Percentiles rank a stretch among this genome's conserved stretches.
Conservation (phyloP, 2,113 vertebrate genomes). For the Collichthys lucidus region DNA sequence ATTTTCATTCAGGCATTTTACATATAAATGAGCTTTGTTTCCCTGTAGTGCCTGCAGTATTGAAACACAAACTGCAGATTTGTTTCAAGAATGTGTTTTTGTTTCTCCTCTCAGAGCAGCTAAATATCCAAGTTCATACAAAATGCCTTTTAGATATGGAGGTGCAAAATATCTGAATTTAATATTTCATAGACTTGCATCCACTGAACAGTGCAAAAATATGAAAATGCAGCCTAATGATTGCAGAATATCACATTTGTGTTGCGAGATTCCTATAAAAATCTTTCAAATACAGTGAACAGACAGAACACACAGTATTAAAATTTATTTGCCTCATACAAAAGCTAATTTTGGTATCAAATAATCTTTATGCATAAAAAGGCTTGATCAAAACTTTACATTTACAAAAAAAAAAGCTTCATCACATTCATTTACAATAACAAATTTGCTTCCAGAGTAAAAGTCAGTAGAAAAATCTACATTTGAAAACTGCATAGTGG, state of each 20-base stretch:
- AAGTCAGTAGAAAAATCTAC: slow-evolving; percentile 7
- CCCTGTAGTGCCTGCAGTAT: too few relatives aligned
- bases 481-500: background rate
- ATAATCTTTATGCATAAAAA: slow-evolving; percentile 39
- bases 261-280: background rate
- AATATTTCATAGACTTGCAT: background rate
- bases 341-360: slow-evolving; percentile 8
- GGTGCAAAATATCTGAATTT: background rate
- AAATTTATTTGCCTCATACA: slow-evolving; percentile 5
- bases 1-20: background rate
- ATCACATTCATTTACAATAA: slow-evolving; percentile 14
- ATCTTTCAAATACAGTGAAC: background rate
- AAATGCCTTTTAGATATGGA: background rate
- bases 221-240: background rate
- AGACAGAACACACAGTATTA: background rate
- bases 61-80: background rate
- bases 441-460: background rate
- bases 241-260: background rate
- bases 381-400: slow-evolving; percentile 35
- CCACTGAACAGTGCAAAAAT: background rate
- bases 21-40: background rate
- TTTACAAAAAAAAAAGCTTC: slow-evolving; percentile 1
- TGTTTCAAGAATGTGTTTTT: too few relatives aligned
- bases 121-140: background rate
- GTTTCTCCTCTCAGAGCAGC: too few relatives aligned